Conservation (phyloP, 2,888 invertebrate species). For the Panzeria rudis region DNA sequence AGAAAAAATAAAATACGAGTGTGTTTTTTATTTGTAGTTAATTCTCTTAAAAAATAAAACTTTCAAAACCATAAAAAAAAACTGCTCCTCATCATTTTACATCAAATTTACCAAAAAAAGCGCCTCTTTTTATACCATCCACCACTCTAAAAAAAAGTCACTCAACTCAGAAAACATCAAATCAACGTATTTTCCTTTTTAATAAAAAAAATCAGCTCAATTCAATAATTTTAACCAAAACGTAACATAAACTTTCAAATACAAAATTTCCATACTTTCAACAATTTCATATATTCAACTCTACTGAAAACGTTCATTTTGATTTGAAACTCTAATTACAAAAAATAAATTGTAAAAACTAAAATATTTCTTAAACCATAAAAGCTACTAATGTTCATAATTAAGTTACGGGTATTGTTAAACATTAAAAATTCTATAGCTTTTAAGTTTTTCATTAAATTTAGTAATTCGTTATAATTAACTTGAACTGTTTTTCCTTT, state of each 20-base stretch:
- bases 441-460: constrained; percentile 61
- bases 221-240: constrained; percentile 48
- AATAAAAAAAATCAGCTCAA: constrained; percentile 19
- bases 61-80: constrained; percentile 40
- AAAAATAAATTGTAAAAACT: constrained; percentile 27
- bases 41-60: constrained; percentile 7
- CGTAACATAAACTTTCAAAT: constrained; percentile 28
- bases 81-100: constrained; percentile 58
- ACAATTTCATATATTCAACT: constrained; percentile 39
- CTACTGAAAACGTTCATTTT: constrained; percentile 72
- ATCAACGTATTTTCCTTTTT: constrained; percentile 49
- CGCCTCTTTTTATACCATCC: constrained; percentile 65
- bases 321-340: constrained; percentile 28
- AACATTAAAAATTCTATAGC: constrained; percentile 61
- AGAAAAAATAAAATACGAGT: constrained; percentile 41
- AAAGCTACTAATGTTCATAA: constrained; percentile 60
- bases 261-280: constrained; percentile 39
- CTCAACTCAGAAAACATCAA: constrained; percentile 70
- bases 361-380: constrained; percentile 17
- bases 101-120: constrained; percentile 65
- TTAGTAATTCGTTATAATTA: constrained; percentile 12
- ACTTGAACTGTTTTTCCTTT: constrained; percentile 20
- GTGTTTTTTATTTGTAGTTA: constrained; percentile 66
- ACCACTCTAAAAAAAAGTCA: constrained; percentile 68
- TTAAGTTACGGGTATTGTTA: constrained; percentile 69